Evolutionary conservation across 2,888 invertebrate genomes (phyloP).

Genomic region (Microctonus hyperodae): DNA sequence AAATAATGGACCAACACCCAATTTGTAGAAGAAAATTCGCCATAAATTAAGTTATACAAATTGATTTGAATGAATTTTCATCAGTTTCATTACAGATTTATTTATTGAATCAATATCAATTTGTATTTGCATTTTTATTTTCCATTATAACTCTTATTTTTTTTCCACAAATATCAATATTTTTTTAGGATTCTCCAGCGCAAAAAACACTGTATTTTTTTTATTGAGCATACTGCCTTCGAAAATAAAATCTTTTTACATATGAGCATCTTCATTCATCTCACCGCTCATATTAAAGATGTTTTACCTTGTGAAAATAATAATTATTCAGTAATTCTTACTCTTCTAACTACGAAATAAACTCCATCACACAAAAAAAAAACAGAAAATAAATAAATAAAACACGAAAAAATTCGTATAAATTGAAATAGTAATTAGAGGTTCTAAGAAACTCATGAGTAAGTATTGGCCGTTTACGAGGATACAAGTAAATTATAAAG

Average conservation of each 20-base stretch:
- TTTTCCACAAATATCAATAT: no score
- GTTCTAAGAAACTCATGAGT: background rate
- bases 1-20: background rate
- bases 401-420: background rate
- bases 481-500: background rate
- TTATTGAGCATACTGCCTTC: no score
- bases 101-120: background rate
- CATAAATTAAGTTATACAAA: background rate
- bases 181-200: no score
- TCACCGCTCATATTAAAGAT: background rate
- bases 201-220: no score
- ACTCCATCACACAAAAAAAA: conserved; percentile 16
- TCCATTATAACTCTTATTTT: background rate
- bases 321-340: background rate
- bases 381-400: background rate
- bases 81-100: background rate
- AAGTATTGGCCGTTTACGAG: conserved; percentile 1
- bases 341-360: background rate
- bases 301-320: background rate
- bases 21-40: background rate
- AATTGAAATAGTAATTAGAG: background rate
- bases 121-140: background rate
- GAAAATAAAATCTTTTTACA: background rate
- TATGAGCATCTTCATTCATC: background rate
- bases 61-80: background rate